These are phyloP conservation scores for Rhincodon typus DNA, from an alignment of 2,797 vertebrate species.

Conservation along the genomic window DNA sequence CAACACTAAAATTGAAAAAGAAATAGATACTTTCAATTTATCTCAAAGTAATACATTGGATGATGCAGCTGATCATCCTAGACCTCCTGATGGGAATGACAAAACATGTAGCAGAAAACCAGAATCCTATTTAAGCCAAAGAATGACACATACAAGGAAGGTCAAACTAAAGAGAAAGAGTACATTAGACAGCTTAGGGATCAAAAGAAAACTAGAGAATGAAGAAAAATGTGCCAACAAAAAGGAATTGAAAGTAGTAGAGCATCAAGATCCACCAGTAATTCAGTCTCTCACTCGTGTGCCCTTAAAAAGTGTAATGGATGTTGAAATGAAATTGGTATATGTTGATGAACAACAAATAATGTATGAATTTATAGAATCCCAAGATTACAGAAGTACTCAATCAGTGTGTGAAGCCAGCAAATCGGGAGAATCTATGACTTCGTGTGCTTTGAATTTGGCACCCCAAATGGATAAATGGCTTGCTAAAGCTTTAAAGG, in stretches of 20 bases:
- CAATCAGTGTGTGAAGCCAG: slow-evolving; percentile 42
- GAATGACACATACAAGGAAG: slow-evolving; percentile 24
- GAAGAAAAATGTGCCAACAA: slow-evolving; percentile 41
- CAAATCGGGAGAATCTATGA: slow-evolving; percentile 45
- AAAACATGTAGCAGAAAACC: background rate
- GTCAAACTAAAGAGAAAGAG: slow-evolving; percentile 1
- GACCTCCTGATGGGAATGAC: slow-evolving; percentile 10
- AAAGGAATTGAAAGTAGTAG: slow-evolving; percentile 42
- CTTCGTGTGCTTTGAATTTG: slow-evolving; percentile 45
- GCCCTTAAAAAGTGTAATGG: slow-evolving; percentile 50
- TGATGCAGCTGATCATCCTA: background rate
- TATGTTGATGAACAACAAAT: slow-evolving; percentile 55
- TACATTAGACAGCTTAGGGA: slow-evolving; percentile 17
- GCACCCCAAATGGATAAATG: slow-evolving; percentile 54
- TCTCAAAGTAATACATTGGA: background rate
- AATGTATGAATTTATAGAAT: slow-evolving; percentile 50
- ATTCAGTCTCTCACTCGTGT: slow-evolving; percentile 39
- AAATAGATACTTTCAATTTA: background rate
- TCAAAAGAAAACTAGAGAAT: slow-evolving; percentile 46
- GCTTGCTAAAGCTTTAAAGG: slow-evolving; percentile 54
- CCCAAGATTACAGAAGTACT: slow-evolving; percentile 37
- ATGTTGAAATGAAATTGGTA: slow-evolving; percentile 58
- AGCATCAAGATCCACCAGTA: slow-evolving; percentile 38
- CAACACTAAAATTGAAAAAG: slow-evolving; percentile 1
- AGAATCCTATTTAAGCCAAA: slow-evolving; percentile 18